phyloP scores from a whole-genome alignment of 2,888 invertebrate species.

The Uropetala carovei region DNA sequence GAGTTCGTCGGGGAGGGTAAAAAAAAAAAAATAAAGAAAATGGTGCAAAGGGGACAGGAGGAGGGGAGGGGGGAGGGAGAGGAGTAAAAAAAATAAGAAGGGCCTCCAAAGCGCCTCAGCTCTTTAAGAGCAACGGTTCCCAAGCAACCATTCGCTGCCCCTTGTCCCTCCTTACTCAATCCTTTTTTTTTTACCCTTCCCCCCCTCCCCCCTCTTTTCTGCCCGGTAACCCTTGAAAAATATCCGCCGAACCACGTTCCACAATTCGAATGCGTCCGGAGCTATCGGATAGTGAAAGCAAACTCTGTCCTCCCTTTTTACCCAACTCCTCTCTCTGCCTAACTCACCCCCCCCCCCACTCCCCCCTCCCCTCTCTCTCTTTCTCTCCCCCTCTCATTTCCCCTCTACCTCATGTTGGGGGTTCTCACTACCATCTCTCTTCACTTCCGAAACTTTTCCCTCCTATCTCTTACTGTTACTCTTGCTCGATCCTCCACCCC shows the following conservation, averaged over 20 bases:
- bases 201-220: neutral
- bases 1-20: neutral
- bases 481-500: neutral
- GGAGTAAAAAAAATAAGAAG: neutral
- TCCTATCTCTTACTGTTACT: too few species aligned
- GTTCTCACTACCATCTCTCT: neutral
- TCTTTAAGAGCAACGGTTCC: constrained; percentile 61
- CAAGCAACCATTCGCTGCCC: constrained; percentile 49
- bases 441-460: neutral
- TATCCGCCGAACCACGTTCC: constrained; percentile 29
- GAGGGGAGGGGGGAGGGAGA: too few species aligned
- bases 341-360: neutral
- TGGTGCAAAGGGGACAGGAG: neutral
- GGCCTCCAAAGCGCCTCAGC: constrained; percentile 35
- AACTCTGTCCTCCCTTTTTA: neutral
- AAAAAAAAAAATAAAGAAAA: neutral
- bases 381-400: neutral
- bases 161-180: constrained; percentile 42
- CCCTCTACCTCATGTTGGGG: neutral
- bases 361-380: neutral
- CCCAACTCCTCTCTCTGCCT: neutral
- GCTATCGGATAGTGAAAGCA: constrained; percentile 26
- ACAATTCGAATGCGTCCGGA: constrained; percentile 44
- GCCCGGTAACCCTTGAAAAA: constrained; percentile 2
- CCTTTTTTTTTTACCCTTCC: constrained; percentile 35